Conservation (phyloP, 2,888 invertebrate species). For the Dimorphilus gyrociliatus region DNA sequence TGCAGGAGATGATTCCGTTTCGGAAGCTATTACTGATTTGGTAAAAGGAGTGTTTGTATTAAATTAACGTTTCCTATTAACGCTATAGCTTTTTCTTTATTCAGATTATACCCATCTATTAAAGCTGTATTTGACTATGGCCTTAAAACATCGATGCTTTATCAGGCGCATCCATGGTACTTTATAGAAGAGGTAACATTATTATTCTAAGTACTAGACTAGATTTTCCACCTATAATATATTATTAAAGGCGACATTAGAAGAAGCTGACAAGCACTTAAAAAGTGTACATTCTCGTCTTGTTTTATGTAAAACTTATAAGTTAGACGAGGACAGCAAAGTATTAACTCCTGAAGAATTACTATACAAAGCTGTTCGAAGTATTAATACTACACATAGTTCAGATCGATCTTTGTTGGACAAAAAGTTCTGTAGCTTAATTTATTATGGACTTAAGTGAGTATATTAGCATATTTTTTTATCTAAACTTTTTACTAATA, state of each 20-base stretch:
- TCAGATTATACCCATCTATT: conserved; percentile 64
- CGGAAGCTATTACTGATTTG: conserved; percentile 86
- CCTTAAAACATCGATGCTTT: conserved; percentile 75
- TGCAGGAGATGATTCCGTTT: conserved; percentile 83
- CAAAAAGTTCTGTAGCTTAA: conserved; percentile 81
- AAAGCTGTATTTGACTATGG: conserved; percentile 88
- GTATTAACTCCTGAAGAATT: conserved; percentile 89
- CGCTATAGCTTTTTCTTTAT: conserved; percentile 6
- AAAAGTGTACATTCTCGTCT: conserved; percentile 91
- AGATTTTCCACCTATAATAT: no score
- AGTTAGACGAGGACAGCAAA: conserved; percentile 93
- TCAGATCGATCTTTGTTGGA: conserved; percentile 95
- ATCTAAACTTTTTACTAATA: not conserved
- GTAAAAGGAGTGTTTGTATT: conserved; percentile 58
- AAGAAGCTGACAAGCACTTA: conserved; percentile 92
- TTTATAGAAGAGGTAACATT: conserved; percentile 69
- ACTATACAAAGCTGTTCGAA: conserved; percentile 67
- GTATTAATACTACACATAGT: conserved; percentile 86
- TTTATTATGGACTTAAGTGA: conserved; percentile 78
- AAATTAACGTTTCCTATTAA: not conserved
- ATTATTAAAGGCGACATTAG: conserved; percentile 58
- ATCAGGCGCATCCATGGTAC: conserved; percentile 93
- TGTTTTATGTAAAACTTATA: conserved; percentile 90
- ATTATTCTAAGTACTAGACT: no score
- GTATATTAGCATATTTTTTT: conserved; percentile 10